Percentiles rank a stretch among this genome's conserved stretches.
Evolutionary conservation across 2,797 vertebrate species (phyloP).

Genomic region (Coluber constrictor): DNA sequence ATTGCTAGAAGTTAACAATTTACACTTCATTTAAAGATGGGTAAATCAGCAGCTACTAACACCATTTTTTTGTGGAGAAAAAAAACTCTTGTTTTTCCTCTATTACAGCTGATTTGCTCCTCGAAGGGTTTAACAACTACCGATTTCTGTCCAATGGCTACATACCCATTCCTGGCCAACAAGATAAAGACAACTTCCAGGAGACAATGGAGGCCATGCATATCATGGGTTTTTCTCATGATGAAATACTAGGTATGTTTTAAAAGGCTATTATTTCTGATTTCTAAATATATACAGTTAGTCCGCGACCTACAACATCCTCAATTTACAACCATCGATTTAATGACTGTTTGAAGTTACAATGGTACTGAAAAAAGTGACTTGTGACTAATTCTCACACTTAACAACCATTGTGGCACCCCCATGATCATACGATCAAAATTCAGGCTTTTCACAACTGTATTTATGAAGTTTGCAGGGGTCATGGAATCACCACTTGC

Average conservation of each 20-base stretch:
- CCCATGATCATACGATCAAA: neutral
- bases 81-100: constrained; percentile 23
- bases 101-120: constrained; percentile 86
- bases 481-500: neutral
- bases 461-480: neutral
- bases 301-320: neutral
- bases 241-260: constrained; percentile 89
- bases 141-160: constrained; percentile 96
- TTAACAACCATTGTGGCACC: neutral
- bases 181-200: constrained; percentile 98
- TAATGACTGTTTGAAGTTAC: neutral
- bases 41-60: neutral
- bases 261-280: neutral
- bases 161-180: constrained; percentile 92
- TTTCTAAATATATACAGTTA: neutral
- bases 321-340: too few species aligned
- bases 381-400: neutral
- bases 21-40: neutral
- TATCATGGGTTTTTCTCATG: constrained; percentile 96
- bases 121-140: constrained; percentile 94
- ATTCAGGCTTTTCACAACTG: neutral
- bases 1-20: neutral
- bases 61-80: neutral
- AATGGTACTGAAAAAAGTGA: neutral
- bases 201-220: constrained; percentile 99